Percentiles rank a stretch among this genome's conserved stretches.
These are phyloP conservation scores for Lepetodrilus schrolli DNA, from an alignment of 2,888 invertebrate genomes.

Conservation along the genomic window DNA sequence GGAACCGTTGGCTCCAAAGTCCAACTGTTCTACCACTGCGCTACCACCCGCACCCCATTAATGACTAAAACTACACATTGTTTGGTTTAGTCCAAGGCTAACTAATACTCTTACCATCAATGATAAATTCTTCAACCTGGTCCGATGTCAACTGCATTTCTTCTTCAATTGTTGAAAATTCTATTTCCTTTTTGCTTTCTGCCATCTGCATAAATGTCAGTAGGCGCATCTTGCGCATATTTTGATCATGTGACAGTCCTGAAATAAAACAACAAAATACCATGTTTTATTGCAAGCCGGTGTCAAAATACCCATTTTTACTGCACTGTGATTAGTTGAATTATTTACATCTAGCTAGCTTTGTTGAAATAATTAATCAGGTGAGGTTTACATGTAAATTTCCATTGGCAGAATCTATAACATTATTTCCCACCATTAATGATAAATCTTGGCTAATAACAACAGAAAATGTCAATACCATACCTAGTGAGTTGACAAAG, in stretches of 20 bases:
- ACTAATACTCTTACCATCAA: constrained; percentile 82
- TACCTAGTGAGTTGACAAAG: constrained; percentile 82
- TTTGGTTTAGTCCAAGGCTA: no score
- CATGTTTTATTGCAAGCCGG: no score
- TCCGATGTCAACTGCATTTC: constrained; percentile 90
- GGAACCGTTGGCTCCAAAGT: no score
- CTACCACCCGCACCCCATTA: no score
- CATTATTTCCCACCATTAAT: neutral
- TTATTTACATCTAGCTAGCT: neutral
- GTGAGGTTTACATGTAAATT: neutral
- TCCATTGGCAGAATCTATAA: neutral
- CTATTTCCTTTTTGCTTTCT: constrained; percentile 92
- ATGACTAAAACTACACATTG: no score
- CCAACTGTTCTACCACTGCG: no score
- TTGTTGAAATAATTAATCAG: no score
- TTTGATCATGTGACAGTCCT: constrained; percentile 92
- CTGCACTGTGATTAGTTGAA: neutral
- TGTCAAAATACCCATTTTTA: no score
- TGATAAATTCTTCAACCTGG: constrained; percentile 96
- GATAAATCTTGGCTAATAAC: no score
- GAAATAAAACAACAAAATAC: neutral
- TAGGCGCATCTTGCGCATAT: constrained; percentile 96
- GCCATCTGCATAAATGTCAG: constrained; percentile 98
- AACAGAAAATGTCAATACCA: no score
- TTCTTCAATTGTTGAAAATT: constrained; percentile 90